These are phyloP conservation scores for Periophthalmodon schlosseri DNA, from an alignment of 2,113 vertebrate species.

Conservation along the genomic window DNA sequence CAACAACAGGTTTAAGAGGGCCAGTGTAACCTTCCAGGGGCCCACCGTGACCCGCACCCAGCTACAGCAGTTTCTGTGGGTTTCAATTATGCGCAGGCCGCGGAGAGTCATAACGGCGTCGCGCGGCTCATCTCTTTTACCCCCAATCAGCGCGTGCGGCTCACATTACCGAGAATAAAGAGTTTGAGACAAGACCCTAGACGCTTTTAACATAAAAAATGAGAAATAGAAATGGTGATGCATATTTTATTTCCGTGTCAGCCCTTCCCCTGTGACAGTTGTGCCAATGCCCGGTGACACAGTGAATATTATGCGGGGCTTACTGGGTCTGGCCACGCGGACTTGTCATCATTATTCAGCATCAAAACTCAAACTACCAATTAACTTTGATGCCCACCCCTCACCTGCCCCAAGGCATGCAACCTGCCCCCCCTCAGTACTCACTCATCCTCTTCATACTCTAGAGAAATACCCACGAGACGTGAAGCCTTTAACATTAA, in stretches of 20 bases:
- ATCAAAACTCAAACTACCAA: constrained; percentile 78
- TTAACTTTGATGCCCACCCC: constrained; percentile 72
- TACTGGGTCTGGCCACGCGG: constrained; percentile 62
- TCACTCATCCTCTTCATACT: constrained; percentile 35
- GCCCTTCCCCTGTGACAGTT: constrained; percentile 59
- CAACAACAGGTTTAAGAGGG: constrained; percentile 81
- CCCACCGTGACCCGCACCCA: constrained; percentile 65
- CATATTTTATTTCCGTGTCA: not conserved
- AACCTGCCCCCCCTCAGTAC: constrained; percentile 52
- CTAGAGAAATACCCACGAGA: constrained; percentile 65
- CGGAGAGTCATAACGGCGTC: constrained; percentile 64
- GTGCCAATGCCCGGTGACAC: constrained; percentile 67
- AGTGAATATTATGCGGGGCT: constrained; percentile 72
- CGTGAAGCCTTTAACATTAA: constrained; percentile 50
- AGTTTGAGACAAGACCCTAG: not conserved
- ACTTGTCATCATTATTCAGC: constrained; percentile 73
- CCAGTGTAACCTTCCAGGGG: constrained; percentile 71
- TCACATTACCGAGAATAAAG: constrained; percentile 15
- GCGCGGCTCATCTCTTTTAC: constrained; percentile 33
- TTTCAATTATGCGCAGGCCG: constrained; percentile 70
- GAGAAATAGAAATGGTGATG: not conserved
- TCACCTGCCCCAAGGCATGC: constrained; percentile 69
- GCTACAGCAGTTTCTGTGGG: constrained; percentile 65
- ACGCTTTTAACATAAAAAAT: not conserved
- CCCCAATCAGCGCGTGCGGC: constrained; percentile 11